Evolutionary conservation across 2,888 invertebrate species (phyloP), one percentile per base, ranked within the genome.

Genomic region (Xylophagus ater): DNA sequence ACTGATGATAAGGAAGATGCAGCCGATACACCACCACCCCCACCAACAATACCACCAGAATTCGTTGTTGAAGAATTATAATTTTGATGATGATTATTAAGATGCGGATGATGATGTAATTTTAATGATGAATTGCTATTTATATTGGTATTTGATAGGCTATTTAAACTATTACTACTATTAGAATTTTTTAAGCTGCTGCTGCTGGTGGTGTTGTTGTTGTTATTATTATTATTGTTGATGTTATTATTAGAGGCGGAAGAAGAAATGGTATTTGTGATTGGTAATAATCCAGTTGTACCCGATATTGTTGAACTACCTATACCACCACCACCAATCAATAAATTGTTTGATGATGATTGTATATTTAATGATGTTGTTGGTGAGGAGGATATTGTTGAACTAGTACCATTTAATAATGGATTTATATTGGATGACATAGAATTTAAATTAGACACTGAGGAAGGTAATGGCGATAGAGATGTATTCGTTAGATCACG

Each of bases 1-100:
- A 57, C 57, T 33, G 59, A 58, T 26, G 60, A 60, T 43, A 60
- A 47, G 12, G 58, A 55, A 21, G 59, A 53, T 28, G 57, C 56
- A 34, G 46, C 44, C 41, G 48, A 45, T 42, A 47, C 41, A 43
- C 43, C 40, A 33, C 43, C 42, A 32, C 35, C 37, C 40, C 21
- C 28, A 41, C 41, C n/a, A 32, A 36, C 17, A 30, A 35, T 18
- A 41, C 26, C 9, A 21, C 39, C 17, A 24, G 9, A 5, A 32
- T 32, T 15, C 15, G n/a, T 31, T 30, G 40, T 30, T 34, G 34
- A 34, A 29, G 14, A 40, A 30, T 30, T 20, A 29, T 30, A 28
- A 33, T 35, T 36, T 41, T 33, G 41, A 28, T 29, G 40, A 24
- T 20, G 13, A n/a, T n/a, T n/a, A n/a, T n/a, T n/a, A n/a, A n/a